Evolutionary conservation across 2,113 vertebrate species (phyloP).

Genomic region (Albula goreensis): DNA sequence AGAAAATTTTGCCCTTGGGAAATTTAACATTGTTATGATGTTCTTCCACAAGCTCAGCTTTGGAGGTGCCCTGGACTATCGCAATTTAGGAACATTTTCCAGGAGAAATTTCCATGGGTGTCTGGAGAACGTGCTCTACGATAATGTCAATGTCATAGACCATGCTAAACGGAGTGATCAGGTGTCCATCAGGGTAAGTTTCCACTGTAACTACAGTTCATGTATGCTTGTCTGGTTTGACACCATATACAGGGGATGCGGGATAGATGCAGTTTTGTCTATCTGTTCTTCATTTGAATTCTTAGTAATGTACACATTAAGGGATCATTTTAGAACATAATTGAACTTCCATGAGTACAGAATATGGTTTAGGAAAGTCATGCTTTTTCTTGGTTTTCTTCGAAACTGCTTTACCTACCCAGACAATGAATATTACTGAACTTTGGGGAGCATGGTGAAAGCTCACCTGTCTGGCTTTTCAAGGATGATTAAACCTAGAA

Average conservation of each 20-base stretch:
- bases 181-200: constrained; percentile 77
- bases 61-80: constrained; percentile 78
- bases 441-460: not conserved
- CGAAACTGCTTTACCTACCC: not conserved
- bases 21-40: constrained; percentile 39
- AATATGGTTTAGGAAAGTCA: no score
- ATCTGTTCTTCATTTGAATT: not conserved
- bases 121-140: constrained; percentile 87
- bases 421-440: not conserved
- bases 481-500: not conserved
- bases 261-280: not conserved
- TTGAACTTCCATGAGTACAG: not conserved
- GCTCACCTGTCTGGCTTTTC: not conserved
- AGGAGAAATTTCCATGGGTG: constrained; percentile 84
- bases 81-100: constrained; percentile 72
- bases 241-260: no score
- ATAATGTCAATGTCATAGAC: constrained; percentile 79
- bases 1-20: not conserved
- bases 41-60: constrained; percentile 80
- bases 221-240: no score
- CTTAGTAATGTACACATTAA: not conserved
- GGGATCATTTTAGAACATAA: not conserved
- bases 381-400: no score
- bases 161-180: constrained; percentile 72
- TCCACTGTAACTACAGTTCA: not conserved